A percentile compares a stretch with the other conserved stretches of the same genome.
Evolutionary conservation across 2,797 vertebrate species (phyloP).

Genomic region (Chromis chromis): DNA sequence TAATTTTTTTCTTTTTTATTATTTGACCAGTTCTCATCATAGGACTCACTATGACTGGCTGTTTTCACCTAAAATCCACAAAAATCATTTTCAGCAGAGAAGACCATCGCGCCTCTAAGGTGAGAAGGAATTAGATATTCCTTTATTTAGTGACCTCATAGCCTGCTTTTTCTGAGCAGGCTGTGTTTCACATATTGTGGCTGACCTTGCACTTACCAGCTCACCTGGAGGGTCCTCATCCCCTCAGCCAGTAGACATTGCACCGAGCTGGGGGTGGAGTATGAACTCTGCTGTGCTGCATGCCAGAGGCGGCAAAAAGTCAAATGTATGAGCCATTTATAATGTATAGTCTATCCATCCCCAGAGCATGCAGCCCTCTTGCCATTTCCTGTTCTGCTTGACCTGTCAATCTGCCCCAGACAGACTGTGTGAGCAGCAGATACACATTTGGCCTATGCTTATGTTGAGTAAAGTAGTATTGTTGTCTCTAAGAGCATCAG

Average conservation of each 20-base stretch:
- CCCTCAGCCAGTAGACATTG: constrained; percentile 18
- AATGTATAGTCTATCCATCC: constrained; percentile 6
- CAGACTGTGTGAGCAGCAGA: constrained; percentile 7
- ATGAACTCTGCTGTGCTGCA: constrained; percentile 28
- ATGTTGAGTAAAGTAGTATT: constrained; percentile 5
- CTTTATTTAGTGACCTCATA: constrained; percentile 17
- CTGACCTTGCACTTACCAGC: constrained; percentile 50
- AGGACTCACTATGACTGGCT: not conserved
- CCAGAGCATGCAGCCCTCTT: not conserved
- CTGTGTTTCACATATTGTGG: constrained; percentile 33
- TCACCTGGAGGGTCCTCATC: constrained; percentile 22
- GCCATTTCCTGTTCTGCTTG: constrained; percentile 20
- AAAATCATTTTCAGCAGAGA: not conserved
- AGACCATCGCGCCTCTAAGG: constrained; percentile 34
- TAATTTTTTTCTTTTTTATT: not conserved
- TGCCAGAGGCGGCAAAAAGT: constrained; percentile 32
- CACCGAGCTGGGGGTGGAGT: constrained; percentile 14
- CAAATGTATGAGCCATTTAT: constrained; percentile 32
- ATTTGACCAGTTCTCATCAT: not conserved
- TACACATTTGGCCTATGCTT: not conserved
- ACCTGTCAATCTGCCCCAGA: constrained; percentile 15
- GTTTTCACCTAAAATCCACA: not conserved
- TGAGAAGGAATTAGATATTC: constrained; percentile 40
- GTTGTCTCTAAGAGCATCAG: constrained; percentile 28
- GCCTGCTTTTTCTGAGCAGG: constrained; percentile 5